Evolutionary conservation across 2,888 invertebrate species (phyloP).

Genomic region (Nycteola revayana): DNA sequence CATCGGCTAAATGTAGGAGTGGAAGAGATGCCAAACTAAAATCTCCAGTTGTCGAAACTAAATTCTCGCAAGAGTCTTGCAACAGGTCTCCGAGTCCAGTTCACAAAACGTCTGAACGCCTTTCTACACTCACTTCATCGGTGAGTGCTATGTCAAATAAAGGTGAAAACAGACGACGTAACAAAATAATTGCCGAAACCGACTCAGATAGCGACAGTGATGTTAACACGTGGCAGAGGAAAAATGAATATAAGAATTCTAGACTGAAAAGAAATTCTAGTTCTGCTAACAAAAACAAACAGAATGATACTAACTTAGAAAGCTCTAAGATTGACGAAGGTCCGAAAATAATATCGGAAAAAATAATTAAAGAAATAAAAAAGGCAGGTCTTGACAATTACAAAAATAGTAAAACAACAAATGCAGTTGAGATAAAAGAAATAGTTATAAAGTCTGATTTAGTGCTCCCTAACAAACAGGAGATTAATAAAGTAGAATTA

Average conservation of each 20-base stretch:
- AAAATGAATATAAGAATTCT: conserved; percentile 71
- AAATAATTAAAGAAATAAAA: conserved; percentile 62
- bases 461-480: conserved; percentile 30
- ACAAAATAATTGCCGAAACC: conserved; percentile 70
- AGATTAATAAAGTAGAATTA: conserved; percentile 35
- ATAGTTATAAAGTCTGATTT: conserved; percentile 35
- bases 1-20: conserved; percentile 92
- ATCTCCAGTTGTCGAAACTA: conserved; percentile 87
- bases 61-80: conserved; percentile 83
- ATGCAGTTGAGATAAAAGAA: conserved; percentile 37
- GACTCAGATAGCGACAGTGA: conserved; percentile 69
- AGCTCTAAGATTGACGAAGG: conserved; percentile 58
- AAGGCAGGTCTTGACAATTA: conserved; percentile 58
- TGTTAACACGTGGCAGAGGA: conserved; percentile 66
- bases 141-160: conserved; percentile 79
- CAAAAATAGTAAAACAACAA: conserved; percentile 33
- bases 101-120: conserved; percentile 74
- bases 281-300: conserved; percentile 62
- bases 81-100: conserved; percentile 76
- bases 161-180: conserved; percentile 74
- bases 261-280: conserved; percentile 72
- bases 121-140: conserved; percentile 78
- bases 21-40: conserved; percentile 88
- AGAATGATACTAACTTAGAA: conserved; percentile 52
- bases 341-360: conserved; percentile 56